Conservation (phyloP, 2,888 invertebrate genomes). For the Trichogramma evanescens region DNA sequence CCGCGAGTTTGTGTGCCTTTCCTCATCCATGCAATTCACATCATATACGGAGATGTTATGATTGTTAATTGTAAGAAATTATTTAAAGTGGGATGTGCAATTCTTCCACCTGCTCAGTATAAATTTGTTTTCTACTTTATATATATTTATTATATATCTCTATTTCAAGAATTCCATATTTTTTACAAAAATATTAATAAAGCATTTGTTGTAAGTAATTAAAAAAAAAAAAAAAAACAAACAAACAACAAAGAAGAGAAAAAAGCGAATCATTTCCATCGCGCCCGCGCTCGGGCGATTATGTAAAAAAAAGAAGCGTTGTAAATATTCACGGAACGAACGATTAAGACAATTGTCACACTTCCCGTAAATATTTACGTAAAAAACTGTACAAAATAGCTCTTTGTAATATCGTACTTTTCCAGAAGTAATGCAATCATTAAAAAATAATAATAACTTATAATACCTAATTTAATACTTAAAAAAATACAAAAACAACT, state of each 20-base stretch:
- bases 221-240: conserved; percentile 4
- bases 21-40: conserved; percentile 15
- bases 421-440: conserved; percentile 7
- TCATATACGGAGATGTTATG: conserved; percentile 9
- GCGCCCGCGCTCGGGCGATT: no score
- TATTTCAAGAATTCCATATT: conserved; percentile 21
- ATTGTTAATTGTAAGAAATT: conserved; percentile 37
- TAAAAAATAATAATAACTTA: neutral
- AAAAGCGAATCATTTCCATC: no score
- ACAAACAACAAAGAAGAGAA: no score
- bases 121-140: no score
- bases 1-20: conserved; percentile 21
- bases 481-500: conserved; percentile 2
- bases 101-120: conserved; percentile 10
- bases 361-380: conserved; percentile 19
- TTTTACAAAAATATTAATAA: conserved; percentile 19
- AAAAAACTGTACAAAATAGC: conserved; percentile 21
- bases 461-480: conserved; percentile 5
- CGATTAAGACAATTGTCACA: conserved; percentile 6
- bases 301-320: no score
- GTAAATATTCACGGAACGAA: neutral
- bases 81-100: conserved; percentile 21
- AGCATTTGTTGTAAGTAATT: conserved; percentile 14
- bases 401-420: conserved; percentile 22
- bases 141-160: neutral